Base-by-base conservation (phyloP, 2,888 invertebrate species). In the Phaedon cochleariae region DNA sequence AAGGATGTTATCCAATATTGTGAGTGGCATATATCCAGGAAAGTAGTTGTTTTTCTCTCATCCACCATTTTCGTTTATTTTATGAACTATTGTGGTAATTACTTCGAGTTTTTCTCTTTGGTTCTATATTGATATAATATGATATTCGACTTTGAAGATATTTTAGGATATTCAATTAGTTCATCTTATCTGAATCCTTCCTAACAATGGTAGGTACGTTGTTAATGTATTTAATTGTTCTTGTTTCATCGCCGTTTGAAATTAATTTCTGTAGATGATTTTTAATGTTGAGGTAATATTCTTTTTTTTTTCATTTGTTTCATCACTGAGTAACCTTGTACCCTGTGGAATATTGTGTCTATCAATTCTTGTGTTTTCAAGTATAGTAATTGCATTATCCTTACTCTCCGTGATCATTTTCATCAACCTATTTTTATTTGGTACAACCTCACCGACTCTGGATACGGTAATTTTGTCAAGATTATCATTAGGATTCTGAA, bases 311-410 rank as follows among this genome's bases (percentile, higher is more conserved):
- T 26, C n/a, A n/a, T 26, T 52, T 18, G 34, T 31, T 17, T 31
- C 10, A 53, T 34, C 53, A 53, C 53, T 53, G 31, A 34, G 31
- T 31, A 53, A 0, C 53, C 18, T 31, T 12, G 31, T 53, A 53
- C 6, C 34, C 31, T 53, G 15, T 31, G 34, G 34, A 26, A 26
- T 26, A 26, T 7, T 26, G 7, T 26, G 26, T 26, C 26, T 26
- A 26, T 26, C 7, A 26, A 5, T 26, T 26, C 7, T 26, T 7
- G 7, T 26, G 26, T 26, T 26, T 3, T 7, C 7, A 26, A 53
- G 31, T 53, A 34, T 18, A 53, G 29, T n/a, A 53, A 53, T 53
- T 34, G 53, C 31, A 53, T 53, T 31, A 34, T 17, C n/a, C 10
- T 52, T 29, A 52, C 4, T 31, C 17, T n/a, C n/a, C n/a, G n/a